These are phyloP conservation scores for Ammospiza nelsoni DNA, from an alignment of 2,113 vertebrate genomes.

Conservation along the genomic window DNA sequence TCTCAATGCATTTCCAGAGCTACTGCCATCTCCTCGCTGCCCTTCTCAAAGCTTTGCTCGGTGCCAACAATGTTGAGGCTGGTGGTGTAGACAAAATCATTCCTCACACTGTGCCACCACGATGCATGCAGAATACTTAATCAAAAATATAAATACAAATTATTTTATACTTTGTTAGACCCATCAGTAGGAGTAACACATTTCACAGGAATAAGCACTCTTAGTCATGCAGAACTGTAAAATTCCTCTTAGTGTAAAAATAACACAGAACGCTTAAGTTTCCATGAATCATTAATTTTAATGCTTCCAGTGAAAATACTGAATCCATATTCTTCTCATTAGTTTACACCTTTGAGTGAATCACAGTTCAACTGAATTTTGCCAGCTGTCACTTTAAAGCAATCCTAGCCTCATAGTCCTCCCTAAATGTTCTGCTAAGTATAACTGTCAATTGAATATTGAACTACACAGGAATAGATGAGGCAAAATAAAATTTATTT, in stretches of 20 bases:
- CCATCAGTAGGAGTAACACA: neutral
- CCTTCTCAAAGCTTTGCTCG: neutral
- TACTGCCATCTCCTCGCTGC: neutral
- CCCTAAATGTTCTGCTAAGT: neutral
- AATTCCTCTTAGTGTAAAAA: conserved; percentile 1
- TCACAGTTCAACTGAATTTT: neutral
- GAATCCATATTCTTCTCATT: neutral
- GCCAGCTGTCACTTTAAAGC: neutral
- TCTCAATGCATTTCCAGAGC: neutral
- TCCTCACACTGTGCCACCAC: neutral
- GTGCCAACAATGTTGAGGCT: neutral
- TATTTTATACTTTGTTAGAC: neutral
- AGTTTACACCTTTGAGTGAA: neutral
- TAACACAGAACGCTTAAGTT: neutral
- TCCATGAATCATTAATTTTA: conserved; percentile 11
- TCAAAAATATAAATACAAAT: neutral
- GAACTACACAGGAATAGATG: neutral
- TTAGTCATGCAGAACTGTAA: neutral
- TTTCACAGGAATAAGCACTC: neutral
- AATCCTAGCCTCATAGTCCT: neutral
- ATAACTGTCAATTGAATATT: neutral
- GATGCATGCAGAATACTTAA: neutral
- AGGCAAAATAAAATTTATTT: neutral
- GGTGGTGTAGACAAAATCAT: neutral
- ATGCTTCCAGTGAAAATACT: neutral